These are phyloP conservation scores for Bilobella aurantiaca DNA, from an alignment of 1,140 invertebrate genomes.

Conservation along the genomic window DNA sequence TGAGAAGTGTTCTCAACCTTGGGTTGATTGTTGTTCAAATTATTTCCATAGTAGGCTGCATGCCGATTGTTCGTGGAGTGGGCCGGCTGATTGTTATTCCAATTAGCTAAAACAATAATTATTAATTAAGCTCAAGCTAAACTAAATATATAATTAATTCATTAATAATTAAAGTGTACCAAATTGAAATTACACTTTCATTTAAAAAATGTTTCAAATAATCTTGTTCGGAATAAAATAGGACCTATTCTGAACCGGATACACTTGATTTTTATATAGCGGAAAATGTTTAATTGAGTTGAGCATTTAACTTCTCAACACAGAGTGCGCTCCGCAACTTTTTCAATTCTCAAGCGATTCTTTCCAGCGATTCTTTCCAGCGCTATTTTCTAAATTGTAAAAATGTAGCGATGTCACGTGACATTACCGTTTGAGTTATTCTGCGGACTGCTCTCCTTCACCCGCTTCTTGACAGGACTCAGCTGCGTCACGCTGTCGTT, in stretches of 20 bases:
- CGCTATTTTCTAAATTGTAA: no score
- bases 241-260: no score
- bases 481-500: conserved; percentile 55
- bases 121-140: not conserved
- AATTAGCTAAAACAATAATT: conserved; percentile 19
- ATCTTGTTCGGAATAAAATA: not conserved
- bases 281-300: no score
- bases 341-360: no score
- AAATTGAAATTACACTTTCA: conserved; percentile 4
- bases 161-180: not conserved
- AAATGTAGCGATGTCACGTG: no score
- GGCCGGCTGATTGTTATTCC: conserved; percentile 32
- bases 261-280: no score
- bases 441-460: conserved; percentile 92
- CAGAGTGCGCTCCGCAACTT: not conserved
- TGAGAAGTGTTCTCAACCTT: conserved; percentile 20
- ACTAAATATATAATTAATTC: not conserved
- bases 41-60: conserved; percentile 5
- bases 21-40: conserved; percentile 22
- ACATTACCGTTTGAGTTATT: no score
- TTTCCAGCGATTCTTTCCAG: no score
- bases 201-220: conserved; percentile 4
- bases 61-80: conserved; percentile 26
- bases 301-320: no score
- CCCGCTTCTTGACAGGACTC: conserved; percentile 94